Conservation (phyloP, 2,888 invertebrate species). For the Bursaphelenchus okinawaensis region DNA sequence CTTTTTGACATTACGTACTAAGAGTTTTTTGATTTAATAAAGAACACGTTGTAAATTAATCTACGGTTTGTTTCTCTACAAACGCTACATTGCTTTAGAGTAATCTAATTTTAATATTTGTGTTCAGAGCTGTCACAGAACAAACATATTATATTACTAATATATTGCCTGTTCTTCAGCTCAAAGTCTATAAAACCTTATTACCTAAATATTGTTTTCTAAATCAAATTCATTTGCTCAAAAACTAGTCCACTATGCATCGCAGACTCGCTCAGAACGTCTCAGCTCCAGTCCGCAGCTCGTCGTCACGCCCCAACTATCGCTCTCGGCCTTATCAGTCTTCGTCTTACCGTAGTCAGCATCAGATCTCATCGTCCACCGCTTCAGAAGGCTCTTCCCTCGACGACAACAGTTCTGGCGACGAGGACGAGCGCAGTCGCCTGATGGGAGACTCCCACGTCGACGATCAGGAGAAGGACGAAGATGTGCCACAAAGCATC, state of each 20-base stretch:
- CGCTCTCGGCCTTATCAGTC: background rate
- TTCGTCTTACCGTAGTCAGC: background rate
- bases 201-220: background rate
- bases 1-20: too few species aligned
- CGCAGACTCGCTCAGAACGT: background rate
- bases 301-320: background rate
- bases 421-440: slow-evolving; percentile 2
- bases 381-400: slow-evolving; percentile 5
- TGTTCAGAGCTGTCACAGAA: too few species aligned
- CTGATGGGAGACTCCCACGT: slow-evolving; percentile 4
- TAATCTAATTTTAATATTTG: too few species aligned
- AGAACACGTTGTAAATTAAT: too few species aligned
- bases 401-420: slow-evolving; percentile 1
- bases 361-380: background rate
- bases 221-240: background rate
- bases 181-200: too few species aligned
- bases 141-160: too few species aligned
- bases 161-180: too few species aligned
- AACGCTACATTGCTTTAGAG: too few species aligned
- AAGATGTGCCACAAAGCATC: slow-evolving; percentile 12
- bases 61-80: too few species aligned
- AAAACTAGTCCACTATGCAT: background rate
- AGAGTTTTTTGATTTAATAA: too few species aligned
- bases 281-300: background rate
- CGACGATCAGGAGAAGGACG: slow-evolving; percentile 3